Conservation (phyloP, 2,797 vertebrate genomes). For the Sebastolobus altivelis region DNA sequence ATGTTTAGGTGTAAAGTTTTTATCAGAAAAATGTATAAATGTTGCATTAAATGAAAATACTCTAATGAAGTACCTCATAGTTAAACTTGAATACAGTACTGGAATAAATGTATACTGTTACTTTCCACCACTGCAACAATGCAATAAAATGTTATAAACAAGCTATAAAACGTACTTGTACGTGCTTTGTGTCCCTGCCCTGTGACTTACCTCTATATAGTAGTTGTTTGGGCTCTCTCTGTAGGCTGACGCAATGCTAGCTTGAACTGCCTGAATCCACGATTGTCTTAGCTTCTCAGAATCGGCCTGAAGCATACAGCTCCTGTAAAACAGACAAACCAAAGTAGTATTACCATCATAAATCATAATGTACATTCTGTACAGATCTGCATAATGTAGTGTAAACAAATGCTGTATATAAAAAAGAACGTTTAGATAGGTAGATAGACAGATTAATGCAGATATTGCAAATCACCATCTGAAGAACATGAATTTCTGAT, state of each 20-base stretch:
- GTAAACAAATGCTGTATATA: too few relatives aligned
- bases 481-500: background rate
- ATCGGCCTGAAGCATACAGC: slow-evolving; percentile 98
- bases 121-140: background rate
- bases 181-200: background rate
- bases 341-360: background rate
- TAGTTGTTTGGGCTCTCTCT: slow-evolving; percentile 94
- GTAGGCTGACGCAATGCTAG: slow-evolving; percentile 97
- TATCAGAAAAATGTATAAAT: background rate
- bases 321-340: slow-evolving; percentile 82
- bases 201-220: slow-evolving; percentile 88
- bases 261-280: slow-evolving; percentile 98
- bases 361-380: background rate
- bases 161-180: background rate
- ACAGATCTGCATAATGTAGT: too few relatives aligned
- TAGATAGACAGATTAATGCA: background rate
- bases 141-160: background rate
- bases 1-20: too few relatives aligned
- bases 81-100: background rate
- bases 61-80: background rate
- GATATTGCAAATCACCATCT: background rate
- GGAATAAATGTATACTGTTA: background rate
- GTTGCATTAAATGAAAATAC: background rate
- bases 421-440: too few relatives aligned
- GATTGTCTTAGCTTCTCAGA: slow-evolving; percentile 94